phyloP scores from a whole-genome alignment of 1,140 invertebrate species.

The Macrobrachium nipponense region DNA sequence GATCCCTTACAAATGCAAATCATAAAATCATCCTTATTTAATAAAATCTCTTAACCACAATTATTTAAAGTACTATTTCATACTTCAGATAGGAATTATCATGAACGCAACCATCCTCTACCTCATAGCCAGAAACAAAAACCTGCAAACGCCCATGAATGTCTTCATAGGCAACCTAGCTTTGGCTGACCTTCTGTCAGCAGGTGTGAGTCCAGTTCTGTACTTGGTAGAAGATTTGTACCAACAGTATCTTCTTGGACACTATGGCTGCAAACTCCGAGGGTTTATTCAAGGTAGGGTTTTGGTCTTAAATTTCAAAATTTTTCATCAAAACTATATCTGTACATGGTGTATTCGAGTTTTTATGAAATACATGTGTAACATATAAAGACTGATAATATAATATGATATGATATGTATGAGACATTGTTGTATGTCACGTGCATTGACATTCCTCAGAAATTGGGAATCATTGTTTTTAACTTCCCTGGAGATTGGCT shows the following conservation, averaged over 20 bases:
- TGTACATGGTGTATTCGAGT: too few species aligned
- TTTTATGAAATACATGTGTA: too few species aligned
- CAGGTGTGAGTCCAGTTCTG: constrained; percentile 3
- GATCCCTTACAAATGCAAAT: too few species aligned
- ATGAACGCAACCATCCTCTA: constrained; percentile 5
- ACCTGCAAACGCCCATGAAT: background rate
- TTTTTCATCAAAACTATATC: too few species aligned
- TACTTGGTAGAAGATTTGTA: constrained; percentile 22
- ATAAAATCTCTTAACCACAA: too few species aligned
- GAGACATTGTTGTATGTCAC: too few species aligned
- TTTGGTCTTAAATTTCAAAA: background rate
- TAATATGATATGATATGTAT: too few species aligned
- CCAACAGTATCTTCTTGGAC: constrained; percentile 21
- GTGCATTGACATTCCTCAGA: too few species aligned
- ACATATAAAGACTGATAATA: too few species aligned
- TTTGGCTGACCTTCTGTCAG: constrained; percentile 23
- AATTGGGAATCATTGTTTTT: too few species aligned
- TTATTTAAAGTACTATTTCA: background rate
- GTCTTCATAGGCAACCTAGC: constrained; percentile 25
- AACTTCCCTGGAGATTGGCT: too few species aligned
- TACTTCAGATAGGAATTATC: constrained; percentile 2
- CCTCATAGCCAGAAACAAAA: background rate
- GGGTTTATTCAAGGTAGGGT: constrained; percentile 26
- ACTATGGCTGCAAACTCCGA: constrained; percentile 14
- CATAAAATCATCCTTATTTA: too few species aligned